Evolutionary conservation across 1,140 invertebrate species (phyloP).

Genomic region (Bicyclus anynana): DNA sequence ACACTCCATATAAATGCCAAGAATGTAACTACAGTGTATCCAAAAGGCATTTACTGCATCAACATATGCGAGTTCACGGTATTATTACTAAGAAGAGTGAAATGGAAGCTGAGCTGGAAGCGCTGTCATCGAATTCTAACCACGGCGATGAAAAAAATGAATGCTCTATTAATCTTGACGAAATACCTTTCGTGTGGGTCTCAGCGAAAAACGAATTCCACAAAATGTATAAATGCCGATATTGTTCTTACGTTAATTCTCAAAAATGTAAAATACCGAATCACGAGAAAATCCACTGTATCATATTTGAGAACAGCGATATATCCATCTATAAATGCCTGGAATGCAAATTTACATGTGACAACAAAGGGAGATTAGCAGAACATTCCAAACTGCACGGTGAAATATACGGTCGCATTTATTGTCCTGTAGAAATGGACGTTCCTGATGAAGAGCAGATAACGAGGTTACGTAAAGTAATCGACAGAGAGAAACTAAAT

Average conservation of each 20-base stretch:
- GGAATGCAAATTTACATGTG: slow-evolving; percentile 89
- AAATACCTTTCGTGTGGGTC: slow-evolving; percentile 85
- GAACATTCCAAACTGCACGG: slow-evolving; percentile 89
- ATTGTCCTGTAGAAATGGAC: slow-evolving; percentile 82
- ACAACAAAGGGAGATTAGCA: slow-evolving; percentile 85
- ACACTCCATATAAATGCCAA: slow-evolving; percentile 86
- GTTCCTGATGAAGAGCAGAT: slow-evolving; percentile 83
- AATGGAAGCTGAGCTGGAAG: slow-evolving; percentile 49
- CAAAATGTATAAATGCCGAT: slow-evolving; percentile 91
- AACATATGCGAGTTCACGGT: slow-evolving; percentile 88
- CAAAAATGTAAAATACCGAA: slow-evolving; percentile 89
- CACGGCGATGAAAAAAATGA: slow-evolving; percentile 35
- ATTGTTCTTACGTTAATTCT: slow-evolving; percentile 89
- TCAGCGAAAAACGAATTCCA: slow-evolving; percentile 83
- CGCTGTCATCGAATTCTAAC: slow-evolving; percentile 25
- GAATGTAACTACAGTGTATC: slow-evolving; percentile 90
- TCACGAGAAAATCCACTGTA: slow-evolving; percentile 91
- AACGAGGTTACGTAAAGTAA: slow-evolving; percentile 76
- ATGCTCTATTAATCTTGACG: slow-evolving; percentile 38
- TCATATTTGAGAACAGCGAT: slow-evolving; percentile 69
- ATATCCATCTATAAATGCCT: slow-evolving; percentile 79
- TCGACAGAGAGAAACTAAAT: slow-evolving; percentile 55
- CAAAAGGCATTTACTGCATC: slow-evolving; percentile 86
- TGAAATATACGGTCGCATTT: slow-evolving; percentile 82
- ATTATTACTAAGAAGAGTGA: slow-evolving; percentile 67